phyloP scores from a whole-genome alignment of 2,113 vertebrate genomes.

The Nymphicus hollandicus region DNA sequence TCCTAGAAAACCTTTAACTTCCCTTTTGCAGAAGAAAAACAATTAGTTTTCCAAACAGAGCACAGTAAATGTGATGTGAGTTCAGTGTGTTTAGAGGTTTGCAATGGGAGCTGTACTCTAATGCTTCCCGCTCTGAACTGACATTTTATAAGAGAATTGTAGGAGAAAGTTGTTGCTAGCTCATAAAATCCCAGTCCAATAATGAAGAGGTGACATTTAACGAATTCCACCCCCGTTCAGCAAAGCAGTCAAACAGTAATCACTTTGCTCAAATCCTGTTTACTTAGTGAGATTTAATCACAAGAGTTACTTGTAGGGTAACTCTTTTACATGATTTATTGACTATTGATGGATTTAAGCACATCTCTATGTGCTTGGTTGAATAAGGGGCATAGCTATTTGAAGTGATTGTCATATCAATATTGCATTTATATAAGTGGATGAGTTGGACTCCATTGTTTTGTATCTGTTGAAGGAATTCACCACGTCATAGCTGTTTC shows the following conservation, averaged over 20 bases:
- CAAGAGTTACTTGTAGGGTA: not conserved
- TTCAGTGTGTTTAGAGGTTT: not conserved
- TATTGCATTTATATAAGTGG: not conserved
- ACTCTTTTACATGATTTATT: not conserved
- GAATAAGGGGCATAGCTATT: not conserved
- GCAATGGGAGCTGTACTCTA: not conserved
- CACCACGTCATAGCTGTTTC: not conserved
- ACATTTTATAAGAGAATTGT: not conserved
- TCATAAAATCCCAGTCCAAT: constrained; percentile 40
- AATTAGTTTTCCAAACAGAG: not conserved
- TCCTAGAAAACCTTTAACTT: not conserved
- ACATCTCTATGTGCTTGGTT: not conserved
- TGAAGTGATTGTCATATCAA: not conserved
- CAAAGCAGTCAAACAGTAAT: not conserved
- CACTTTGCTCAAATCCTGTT: not conserved
- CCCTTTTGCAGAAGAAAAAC: not conserved
- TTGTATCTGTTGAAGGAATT: constrained; percentile 6
- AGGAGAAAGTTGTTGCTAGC: not conserved
- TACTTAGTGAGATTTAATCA: not conserved
- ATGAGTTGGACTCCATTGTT: not conserved
- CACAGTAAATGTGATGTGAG: not conserved
- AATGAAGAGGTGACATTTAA: constrained; percentile 50
- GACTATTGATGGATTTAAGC: not conserved
- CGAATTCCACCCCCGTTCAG: not conserved
- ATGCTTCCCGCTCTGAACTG: not conserved